These are phyloP conservation scores for Venustaconcha ellipsiformis DNA, from an alignment of 1,140 invertebrate species.

Conservation along the genomic window DNA sequence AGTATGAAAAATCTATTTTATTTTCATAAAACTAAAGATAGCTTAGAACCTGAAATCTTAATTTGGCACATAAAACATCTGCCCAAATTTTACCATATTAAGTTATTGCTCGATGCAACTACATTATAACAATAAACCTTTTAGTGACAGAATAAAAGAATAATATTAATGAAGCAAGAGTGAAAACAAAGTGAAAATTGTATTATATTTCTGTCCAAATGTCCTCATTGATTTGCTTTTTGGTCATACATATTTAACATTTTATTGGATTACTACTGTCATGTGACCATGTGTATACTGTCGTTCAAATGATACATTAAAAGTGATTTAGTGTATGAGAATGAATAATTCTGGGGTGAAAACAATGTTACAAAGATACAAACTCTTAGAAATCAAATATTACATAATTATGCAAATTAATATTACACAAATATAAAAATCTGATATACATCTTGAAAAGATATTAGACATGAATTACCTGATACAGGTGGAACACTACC, in stretches of 20 bases:
- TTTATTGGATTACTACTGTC: too few species aligned
- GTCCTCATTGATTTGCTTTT: too few species aligned
- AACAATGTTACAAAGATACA: not conserved
- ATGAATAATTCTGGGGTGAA: not conserved
- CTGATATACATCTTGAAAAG: not conserved
- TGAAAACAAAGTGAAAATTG: not conserved
- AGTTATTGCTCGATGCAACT: not conserved
- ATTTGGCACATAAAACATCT: not conserved
- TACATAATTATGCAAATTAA: too few species aligned
- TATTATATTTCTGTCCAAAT: too few species aligned
- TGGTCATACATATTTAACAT: too few species aligned
- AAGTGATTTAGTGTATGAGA: not conserved
- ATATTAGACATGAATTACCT: not conserved
- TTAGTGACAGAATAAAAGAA: not conserved
- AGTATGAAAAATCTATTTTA: not conserved
- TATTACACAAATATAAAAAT: not conserved
- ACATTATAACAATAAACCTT: not conserved
- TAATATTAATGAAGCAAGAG: not conserved
- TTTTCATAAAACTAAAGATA: not conserved
- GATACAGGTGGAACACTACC: too few species aligned
- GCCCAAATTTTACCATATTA: not conserved
- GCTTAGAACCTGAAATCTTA: not conserved
- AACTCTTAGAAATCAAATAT: too few species aligned
- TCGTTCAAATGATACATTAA: not conserved
- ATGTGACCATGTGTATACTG: too few species aligned